phyloP scores from a whole-genome alignment of 1,140 invertebrate species.

The Phymastichus coffea region DNA sequence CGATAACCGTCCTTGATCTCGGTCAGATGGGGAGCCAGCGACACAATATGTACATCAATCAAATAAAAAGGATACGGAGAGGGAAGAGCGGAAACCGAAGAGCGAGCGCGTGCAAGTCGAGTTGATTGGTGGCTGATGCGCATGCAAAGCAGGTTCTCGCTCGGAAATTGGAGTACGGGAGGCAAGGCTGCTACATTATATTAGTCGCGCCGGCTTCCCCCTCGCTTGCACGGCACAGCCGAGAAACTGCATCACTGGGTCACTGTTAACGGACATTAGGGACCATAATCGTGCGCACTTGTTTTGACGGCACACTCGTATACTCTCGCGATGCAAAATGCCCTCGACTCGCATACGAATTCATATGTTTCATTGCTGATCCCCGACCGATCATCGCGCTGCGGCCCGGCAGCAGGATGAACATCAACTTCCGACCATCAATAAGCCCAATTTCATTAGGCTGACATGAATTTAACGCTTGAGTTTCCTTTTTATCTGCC shows the following conservation, averaged over 20 bases:
- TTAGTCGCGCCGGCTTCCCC: constrained; percentile 37
- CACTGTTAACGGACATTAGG: constrained; percentile 52
- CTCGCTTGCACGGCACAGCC: constrained; percentile 11
- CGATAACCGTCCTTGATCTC: too few relatives aligned
- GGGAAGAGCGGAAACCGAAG: constrained; percentile 9
- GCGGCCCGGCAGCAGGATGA: too few relatives aligned
- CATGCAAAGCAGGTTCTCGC: constrained; percentile 49
- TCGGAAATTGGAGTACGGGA: constrained; percentile 51
- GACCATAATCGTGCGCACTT: constrained; percentile 37
- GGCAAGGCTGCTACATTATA: constrained; percentile 54
- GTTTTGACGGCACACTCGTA: too few relatives aligned
- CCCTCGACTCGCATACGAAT: too few relatives aligned
- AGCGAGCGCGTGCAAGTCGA: constrained; percentile 34
- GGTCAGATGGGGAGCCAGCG: too few relatives aligned
- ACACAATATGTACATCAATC: too few relatives aligned
- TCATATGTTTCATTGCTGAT: too few relatives aligned
- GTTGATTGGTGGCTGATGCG: constrained; percentile 47
- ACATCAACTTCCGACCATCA: constrained; percentile 6
- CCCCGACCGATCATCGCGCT: too few relatives aligned
- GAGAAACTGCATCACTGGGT: too few relatives aligned
- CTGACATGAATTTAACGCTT: background rate
- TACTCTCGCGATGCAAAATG: too few relatives aligned
- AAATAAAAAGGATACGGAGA: too few relatives aligned
- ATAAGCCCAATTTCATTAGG: constrained; percentile 2
- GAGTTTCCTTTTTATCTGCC: constrained; percentile 5